Percentiles rank a stretch among this genome's conserved stretches.
Conservation (phyloP, 2,888 invertebrate genomes). For the Celastrina argiolus region DNA sequence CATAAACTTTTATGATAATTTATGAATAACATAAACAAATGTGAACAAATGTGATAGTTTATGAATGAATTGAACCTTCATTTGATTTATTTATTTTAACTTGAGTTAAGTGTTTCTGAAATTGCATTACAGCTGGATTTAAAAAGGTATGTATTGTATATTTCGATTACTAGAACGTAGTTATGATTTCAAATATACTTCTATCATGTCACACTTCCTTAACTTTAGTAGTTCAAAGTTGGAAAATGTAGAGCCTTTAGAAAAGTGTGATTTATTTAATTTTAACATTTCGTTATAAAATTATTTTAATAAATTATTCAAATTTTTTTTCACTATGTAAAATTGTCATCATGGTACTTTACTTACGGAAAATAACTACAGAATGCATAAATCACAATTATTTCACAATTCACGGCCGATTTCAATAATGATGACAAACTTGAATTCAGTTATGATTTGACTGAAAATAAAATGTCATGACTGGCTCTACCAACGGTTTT, state of each 20-base stretch:
- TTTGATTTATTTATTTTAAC: neutral
- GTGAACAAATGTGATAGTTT: conserved; percentile 7
- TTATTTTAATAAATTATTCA: neutral
- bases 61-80: neutral
- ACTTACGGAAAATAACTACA: neutral
- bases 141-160: neutral
- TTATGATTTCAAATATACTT: neutral
- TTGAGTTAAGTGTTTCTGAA: neutral
- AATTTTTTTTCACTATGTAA: neutral
- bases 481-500: neutral
- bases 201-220: too few species aligned
- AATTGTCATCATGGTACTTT: neutral
- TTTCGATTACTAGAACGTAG: neutral
- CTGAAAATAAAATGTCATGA: neutral
- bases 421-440: neutral
- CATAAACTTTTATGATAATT: conserved; percentile 9
- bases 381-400: neutral
- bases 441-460: neutral
- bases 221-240: too few species aligned
- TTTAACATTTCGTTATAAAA: neutral
- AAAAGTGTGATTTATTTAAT: too few species aligned
- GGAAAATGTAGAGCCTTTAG: too few species aligned
- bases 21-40: neutral
- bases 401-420: neutral
- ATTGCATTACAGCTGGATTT: neutral